A percentile compares a stretch with the other conserved stretches of the same genome.
phyloP scores from a whole-genome alignment of 2,113 vertebrate genomes.

The Dolichotis patagonum region DNA sequence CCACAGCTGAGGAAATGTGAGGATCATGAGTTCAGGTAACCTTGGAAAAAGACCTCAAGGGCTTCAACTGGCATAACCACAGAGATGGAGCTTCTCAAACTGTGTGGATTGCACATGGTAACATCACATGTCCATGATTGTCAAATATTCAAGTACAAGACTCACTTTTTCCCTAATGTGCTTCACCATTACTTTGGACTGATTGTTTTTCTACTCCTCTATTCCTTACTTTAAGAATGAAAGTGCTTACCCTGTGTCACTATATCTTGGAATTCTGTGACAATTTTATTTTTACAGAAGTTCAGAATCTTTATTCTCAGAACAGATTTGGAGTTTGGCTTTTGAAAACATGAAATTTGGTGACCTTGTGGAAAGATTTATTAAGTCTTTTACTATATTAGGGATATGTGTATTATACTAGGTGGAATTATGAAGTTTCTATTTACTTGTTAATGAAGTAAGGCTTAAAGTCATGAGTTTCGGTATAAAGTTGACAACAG shows the following conservation, averaged over 20 bases:
- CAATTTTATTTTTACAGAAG: neutral
- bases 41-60: neutral
- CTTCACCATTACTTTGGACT: neutral
- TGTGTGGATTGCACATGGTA: neutral
- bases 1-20: neutral
- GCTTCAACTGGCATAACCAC: neutral
- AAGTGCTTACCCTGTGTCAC: neutral
- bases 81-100: neutral
- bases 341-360: neutral
- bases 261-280: neutral
- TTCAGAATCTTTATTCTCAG: neutral
- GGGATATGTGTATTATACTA: neutral
- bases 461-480: neutral
- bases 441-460: neutral
- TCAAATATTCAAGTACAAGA: neutral
- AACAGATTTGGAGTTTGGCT: neutral
- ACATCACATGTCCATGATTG: neutral
- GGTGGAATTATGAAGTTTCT: neutral
- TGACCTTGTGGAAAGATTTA: neutral
- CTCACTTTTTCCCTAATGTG: neutral
- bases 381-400: neutral
- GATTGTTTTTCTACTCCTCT: neutral
- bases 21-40: neutral
- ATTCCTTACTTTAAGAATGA: neutral
- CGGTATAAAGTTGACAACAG: neutral